Evolutionary conservation across 2,797 vertebrate genomes (phyloP).

Genomic region (Tolypeutes matacus): DNA sequence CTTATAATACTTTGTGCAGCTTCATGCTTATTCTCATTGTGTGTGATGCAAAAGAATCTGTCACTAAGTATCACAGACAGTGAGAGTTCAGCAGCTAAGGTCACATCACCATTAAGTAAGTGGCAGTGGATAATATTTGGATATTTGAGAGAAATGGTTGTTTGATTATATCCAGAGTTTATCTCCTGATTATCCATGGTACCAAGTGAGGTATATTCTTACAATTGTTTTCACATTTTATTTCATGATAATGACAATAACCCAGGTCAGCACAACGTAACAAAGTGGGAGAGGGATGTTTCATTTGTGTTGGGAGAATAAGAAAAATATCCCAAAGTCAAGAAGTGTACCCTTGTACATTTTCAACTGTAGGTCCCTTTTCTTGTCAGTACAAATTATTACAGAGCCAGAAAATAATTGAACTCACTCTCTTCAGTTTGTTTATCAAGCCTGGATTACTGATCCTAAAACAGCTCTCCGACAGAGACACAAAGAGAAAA

Average conservation of each 20-base stretch:
- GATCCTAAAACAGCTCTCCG: conserved; percentile 97
- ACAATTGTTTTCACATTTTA: conserved; percentile 72
- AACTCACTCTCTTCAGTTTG: conserved; percentile 91
- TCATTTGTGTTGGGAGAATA: conserved; percentile 71
- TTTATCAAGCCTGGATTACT: conserved; percentile 98
- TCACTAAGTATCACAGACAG: neutral
- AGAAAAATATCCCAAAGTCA: conserved; percentile 57
- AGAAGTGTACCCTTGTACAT: conserved; percentile 52
- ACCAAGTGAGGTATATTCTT: conserved; percentile 69
- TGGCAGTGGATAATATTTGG: neutral
- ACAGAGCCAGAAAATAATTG: conserved; percentile 78
- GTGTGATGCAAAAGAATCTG: conserved; percentile 1
- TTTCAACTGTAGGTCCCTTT: conserved; percentile 44
- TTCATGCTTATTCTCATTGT: neutral
- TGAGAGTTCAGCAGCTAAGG: neutral
- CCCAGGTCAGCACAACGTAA: conserved; percentile 62
- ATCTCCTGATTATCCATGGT: conserved; percentile 62
- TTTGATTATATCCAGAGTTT: neutral
- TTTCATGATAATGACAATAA: conserved; percentile 77
- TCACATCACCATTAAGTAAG: too few species aligned
- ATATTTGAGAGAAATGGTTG: neutral
- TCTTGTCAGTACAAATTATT: conserved; percentile 68
- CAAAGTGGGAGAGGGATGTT: neutral
- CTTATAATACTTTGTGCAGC: neutral
- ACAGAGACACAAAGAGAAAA: conserved; percentile 93